Base-by-base conservation (phyloP, 2,797 vertebrate genomes). In the Bradypus variegatus region DNA sequence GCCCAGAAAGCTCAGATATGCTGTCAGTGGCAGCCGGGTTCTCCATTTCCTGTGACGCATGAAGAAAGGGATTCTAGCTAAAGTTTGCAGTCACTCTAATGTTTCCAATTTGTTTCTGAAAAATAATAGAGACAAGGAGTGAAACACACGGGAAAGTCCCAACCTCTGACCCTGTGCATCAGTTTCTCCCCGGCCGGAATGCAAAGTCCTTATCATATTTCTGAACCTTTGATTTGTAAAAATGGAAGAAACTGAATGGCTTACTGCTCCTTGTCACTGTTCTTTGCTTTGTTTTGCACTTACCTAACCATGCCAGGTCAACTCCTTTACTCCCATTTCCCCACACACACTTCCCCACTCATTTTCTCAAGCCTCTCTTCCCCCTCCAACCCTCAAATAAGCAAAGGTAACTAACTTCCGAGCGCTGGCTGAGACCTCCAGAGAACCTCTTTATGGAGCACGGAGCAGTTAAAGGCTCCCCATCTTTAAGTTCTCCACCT, bases 41-140 rank as follows among this genome's bases (percentile, higher is more conserved):
- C 25, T 78, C 62, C 33, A 27, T 86, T 87, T 36, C 79, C 77
- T 7, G 70, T 55, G 33, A 75, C 33, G 36, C 25, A 23, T 45
- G 69, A 72, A 67, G 31, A 18, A 60, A 86, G 11, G 50, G 53
- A 25, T 33, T 60, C 48, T 33, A 36, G 8, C 41, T 55, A 16
- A 80, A 48, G 25, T 73, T 23, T 88, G 55, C 38, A 84, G 67
- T 3, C 27, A 45, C n/a, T 21, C 1, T 16, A 7, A 58, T 1
- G n/a, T 48, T 53, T 87, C 81, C 27, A 36, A 41, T 19, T 50
- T 94, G 36, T 41, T 60, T 83, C 48, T 69, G 50, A 67, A 90
- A 87, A 86, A 55, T 29, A 64, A 50, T 8, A 79, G n/a, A 64
- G 73, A 70, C 33, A 13, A 67, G 19, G 23, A 8, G 3, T 36